A percentile compares a stretch with the other conserved stretches of the same genome.
These are phyloP conservation scores for Coregonus sp. DNA, from an alignment of 2,797 vertebrate species.

Conservation along the genomic window DNA sequence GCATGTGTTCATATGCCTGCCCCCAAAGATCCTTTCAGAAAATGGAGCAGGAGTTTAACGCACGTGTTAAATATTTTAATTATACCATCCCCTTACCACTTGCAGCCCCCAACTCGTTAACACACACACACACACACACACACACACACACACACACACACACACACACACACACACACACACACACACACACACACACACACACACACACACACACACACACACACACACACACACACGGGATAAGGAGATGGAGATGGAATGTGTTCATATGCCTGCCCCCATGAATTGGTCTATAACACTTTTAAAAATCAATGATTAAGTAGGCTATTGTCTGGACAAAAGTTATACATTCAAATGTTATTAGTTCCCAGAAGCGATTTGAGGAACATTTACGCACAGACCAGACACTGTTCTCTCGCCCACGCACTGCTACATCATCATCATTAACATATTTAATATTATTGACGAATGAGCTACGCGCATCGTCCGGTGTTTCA, in stretches of 20 bases:
- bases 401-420: not conserved
- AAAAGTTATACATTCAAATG: not conserved
- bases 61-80: constrained; percentile 3
- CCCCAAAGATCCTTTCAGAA: constrained; percentile 5
- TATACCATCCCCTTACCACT: constrained; percentile 1
- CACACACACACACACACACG: no score
- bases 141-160: no score
- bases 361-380: not conserved
- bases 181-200: no score
- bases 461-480: constrained; percentile 82
- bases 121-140: no score
- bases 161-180: no score
- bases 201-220: no score
- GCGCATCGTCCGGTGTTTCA: constrained; percentile 64
- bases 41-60: constrained; percentile 9
- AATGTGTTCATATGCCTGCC: not conserved
- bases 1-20: no score
- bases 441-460: constrained; percentile 72
- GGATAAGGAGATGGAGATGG: no score
- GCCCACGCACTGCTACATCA: constrained; percentile 14
- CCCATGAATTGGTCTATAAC: not conserved
- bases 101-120: not conserved
- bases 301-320: not conserved
- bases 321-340: not conserved
- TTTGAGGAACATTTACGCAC: not conserved